phyloP scores from a whole-genome alignment of 2,113 vertebrate genomes.

The Caracal caracal region DNA sequence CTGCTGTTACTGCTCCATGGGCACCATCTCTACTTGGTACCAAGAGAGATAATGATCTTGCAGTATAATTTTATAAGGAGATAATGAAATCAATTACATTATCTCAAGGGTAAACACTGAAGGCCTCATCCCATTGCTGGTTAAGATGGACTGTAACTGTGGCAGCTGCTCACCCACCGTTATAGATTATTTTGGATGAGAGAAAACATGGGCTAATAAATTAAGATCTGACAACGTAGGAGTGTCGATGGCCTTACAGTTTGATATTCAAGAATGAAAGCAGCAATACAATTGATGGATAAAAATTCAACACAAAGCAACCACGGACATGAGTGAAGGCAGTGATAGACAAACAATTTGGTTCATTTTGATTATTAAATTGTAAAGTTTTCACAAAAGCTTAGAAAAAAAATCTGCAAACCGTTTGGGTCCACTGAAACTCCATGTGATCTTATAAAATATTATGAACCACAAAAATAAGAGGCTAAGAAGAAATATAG shows the following conservation, averaged over 20 bases:
- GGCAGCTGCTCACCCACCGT: slow-evolving; percentile 38
- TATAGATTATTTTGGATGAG: slow-evolving; percentile 40
- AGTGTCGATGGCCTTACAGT: background rate
- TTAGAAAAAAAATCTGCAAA: background rate
- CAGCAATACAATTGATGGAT: background rate
- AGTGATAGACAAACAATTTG: background rate
- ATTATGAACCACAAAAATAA: background rate
- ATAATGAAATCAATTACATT: slow-evolving; percentile 48
- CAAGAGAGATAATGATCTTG: slow-evolving; percentile 56
- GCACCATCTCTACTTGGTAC: slow-evolving; percentile 65
- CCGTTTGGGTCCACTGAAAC: background rate
- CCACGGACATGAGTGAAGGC: background rate
- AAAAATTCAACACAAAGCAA: background rate
- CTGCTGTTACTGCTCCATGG: slow-evolving; percentile 6
- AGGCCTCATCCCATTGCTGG: background rate
- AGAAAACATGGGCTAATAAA: slow-evolving; percentile 37
- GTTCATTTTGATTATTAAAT: background rate
- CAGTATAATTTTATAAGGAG: slow-evolving; percentile 51
- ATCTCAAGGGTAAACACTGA: slow-evolving; percentile 57
- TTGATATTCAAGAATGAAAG: slow-evolving; percentile 6
- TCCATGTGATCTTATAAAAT: background rate
- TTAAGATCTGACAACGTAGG: background rate
- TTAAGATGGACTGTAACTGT: background rate
- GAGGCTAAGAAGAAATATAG: background rate
- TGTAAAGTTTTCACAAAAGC: background rate